Base-by-base conservation (phyloP, 1,140 invertebrate genomes). In the Ips nitidus region DNA sequence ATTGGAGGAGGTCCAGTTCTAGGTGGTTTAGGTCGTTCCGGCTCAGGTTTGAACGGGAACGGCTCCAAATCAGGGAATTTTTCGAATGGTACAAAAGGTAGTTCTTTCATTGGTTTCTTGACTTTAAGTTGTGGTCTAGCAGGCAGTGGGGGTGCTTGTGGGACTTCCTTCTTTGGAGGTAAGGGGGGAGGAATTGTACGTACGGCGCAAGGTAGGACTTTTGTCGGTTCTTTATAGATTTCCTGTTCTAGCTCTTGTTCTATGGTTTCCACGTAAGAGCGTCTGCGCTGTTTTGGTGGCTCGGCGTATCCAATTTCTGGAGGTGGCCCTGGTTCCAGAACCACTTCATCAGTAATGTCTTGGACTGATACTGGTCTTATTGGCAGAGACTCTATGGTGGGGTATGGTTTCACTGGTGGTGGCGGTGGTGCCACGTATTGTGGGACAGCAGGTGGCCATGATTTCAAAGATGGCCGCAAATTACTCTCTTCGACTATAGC, bases 301-400 rank as follows among this genome's bases (percentile, higher is more conserved):
- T 84, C 81, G 2, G 86, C 84, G 76, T 84, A 89, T 7, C 83
- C 86, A 7, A 90, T 87, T 81, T 89, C 86, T 36, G 88, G 87
- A 5, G 88, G 85, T 1, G 86, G 83, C 7, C 87, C 88, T 0
- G 87, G 87, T 76, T 88, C 82, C 6, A 89, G 74, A 53, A 83
- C 76, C 0, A 84, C 78, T 72, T 85, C 83, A 57, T 80, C 74
- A 3, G 79, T 77, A 36, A 81, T 79, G 70, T 81, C 80, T 71
- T 81, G 79, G 4, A 80, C 78, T 41, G 80, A 81, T 60, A 79
- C 73, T 2, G 79, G 78, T 63, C 79, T 64, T 22, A 80, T 73
- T 41, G 75, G 65, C 58, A 81, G 62, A 22, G 69, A 59, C 53
- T 79, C 75, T 36, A 79, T 75, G 68, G 72, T 75, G 38, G 75